Base-by-base conservation (phyloP, 2,888 invertebrate genomes). In the Melanotus villosus region DNA sequence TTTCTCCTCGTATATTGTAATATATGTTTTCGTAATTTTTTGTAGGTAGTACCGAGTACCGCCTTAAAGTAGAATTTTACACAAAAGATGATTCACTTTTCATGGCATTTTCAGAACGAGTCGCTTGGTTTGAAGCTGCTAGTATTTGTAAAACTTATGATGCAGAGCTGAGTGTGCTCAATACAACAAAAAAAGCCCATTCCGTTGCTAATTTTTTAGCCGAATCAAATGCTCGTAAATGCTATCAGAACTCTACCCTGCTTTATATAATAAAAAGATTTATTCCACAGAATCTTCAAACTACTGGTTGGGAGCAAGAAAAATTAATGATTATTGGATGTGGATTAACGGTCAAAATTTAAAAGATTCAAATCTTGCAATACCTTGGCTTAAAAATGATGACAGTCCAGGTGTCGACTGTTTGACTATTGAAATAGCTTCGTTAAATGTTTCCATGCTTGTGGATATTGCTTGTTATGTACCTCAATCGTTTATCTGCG, bases 401-500 rank as follows among this genome's bases (percentile, higher is more conserved):
- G 18, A 23, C 2, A n/a, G 7, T 7, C 7, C 12, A 0, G n/a
- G 7, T n/a, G 14, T 19, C n/a, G 26, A 62, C 12, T 64, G 64
- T n/a, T 43, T 64, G 26, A 18, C 12, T 2, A 18, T 43, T 7
- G 43, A 30, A 23, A 41, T 14, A n/a, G 10, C 9, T 5, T 14
- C n/a, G 7, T 7, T 23, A 30, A n/a, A 14, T 2, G 18, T 10
- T 2, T 23, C 54, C 16, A 9, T 30, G 14, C 21, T 64, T 18
- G 54, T n/a, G 5, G 43, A 12, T 12, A n/a, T 12, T 3, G 10
- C 43, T 1, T 64, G 56, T 19, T 32, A 41, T 26, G n/a, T 54
- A 9, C 32, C 21, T 3, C 38, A 56, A 21, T 38, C 56, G 0
- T 64, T 64, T n/a, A 64, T 64, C 52, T 64, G 64, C 12, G 64